These are phyloP conservation scores for Sclerurus mexicanus DNA, from an alignment of 2,113 vertebrate genomes.

Conservation along the genomic window DNA sequence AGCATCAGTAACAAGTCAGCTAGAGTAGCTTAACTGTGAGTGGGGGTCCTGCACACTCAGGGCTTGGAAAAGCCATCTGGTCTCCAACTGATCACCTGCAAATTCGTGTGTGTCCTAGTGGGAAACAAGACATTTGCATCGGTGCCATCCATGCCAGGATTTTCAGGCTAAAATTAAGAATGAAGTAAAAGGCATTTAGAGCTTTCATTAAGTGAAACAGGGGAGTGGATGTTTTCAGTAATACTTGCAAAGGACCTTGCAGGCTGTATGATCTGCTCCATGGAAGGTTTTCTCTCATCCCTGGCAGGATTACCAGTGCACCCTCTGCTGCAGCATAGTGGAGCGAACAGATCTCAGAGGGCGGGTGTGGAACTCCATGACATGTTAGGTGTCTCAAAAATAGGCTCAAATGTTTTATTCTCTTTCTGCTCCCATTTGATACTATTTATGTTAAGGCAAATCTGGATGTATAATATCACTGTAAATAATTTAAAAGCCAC, in stretches of 20 bases:
- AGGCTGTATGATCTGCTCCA: background rate
- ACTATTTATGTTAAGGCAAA: conserved; percentile 51
- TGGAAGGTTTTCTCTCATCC: background rate
- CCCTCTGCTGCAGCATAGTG: background rate
- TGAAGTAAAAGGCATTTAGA: background rate
- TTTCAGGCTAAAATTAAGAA: background rate
- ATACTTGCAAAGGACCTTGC: background rate
- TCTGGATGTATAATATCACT: background rate
- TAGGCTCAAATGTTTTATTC: conserved; percentile 28
- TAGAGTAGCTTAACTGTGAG: background rate
- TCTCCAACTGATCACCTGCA: background rate
- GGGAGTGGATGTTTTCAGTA: background rate
- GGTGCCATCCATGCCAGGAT: background rate
- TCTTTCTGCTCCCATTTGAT: conserved; percentile 20
- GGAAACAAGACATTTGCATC: background rate
- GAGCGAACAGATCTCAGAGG: background rate
- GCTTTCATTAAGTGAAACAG: background rate
- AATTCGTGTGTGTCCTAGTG: background rate
- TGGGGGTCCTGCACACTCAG: background rate
- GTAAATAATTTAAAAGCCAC: conserved; percentile 57
- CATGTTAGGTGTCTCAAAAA: conserved; percentile 27
- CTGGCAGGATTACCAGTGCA: background rate
- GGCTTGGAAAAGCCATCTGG: background rate
- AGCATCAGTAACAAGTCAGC: background rate
- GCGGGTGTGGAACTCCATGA: background rate